A percentile compares a stretch with the other conserved stretches of the same genome.
phyloP scores from a whole-genome alignment of 2,888 invertebrate genomes.

The Lasius fuliginosus region DNA sequence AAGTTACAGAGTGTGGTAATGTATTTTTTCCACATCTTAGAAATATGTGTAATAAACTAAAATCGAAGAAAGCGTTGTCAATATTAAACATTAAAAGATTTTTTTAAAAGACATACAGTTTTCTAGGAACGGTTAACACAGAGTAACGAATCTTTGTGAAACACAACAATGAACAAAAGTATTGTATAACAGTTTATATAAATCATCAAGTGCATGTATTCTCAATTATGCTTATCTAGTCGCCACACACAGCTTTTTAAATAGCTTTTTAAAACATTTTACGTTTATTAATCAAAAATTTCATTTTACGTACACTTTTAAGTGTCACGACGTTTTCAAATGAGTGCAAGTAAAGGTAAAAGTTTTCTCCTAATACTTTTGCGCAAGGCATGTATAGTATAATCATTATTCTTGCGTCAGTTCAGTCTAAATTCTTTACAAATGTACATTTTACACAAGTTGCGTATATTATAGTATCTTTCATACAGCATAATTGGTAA shows the following conservation, averaged over 20 bases:
- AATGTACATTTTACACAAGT: conserved; percentile 28
- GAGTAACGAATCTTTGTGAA: conserved; percentile 23
- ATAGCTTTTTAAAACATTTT: neutral
- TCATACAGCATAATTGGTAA: conserved; percentile 24
- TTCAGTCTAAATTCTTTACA: conserved; percentile 32
- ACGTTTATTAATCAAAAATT: conserved; percentile 2
- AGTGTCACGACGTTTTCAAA: neutral
- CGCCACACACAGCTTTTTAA: conserved; percentile 9
- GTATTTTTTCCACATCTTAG: conserved; percentile 14
- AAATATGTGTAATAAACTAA: neutral
- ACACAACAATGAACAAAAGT: conserved; percentile 26
- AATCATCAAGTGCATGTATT: neutral
- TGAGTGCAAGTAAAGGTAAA: neutral
- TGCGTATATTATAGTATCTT: conserved; percentile 12
- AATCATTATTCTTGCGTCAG: conserved; percentile 11
- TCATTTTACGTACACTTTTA: neutral
- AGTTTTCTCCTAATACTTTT: neutral
- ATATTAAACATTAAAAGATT: neutral
- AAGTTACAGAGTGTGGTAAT: neutral
- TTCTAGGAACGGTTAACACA: conserved; percentile 6
- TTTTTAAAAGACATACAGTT: neutral
- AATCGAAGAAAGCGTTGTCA: neutral
- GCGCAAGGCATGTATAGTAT: neutral
- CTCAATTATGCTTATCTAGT: neutral
- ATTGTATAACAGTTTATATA: conserved; percentile 23